Evolutionary conservation across 2,797 vertebrate genomes (phyloP).

Genomic region (Xerus rutilus): DNA sequence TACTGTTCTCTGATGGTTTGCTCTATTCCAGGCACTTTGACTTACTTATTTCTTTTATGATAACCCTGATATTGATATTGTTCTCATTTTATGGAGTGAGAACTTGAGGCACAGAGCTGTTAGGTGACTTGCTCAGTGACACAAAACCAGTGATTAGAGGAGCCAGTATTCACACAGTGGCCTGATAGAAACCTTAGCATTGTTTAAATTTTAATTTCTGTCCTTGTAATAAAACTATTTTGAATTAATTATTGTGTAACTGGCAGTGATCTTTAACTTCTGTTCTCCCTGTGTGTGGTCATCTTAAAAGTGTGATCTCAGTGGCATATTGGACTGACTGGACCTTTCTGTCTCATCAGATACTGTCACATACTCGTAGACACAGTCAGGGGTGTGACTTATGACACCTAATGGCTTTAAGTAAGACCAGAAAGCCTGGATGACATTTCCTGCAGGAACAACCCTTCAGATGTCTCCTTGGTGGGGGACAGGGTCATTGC

Average conservation of each 20-base stretch:
- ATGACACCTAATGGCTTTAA: background rate
- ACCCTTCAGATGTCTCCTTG: slow-evolving; percentile 36
- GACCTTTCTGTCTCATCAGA: slow-evolving; percentile 57
- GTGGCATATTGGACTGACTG: slow-evolving; percentile 10
- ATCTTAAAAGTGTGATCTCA: slow-evolving; percentile 55
- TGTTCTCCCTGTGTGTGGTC: slow-evolving; percentile 58
- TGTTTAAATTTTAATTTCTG: slow-evolving; percentile 46
- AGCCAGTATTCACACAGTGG: background rate
- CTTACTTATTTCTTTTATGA: background rate
- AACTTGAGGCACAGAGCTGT: background rate
- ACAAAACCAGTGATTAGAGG: background rate
- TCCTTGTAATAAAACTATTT: slow-evolving; percentile 45
- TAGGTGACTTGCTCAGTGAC: background rate
- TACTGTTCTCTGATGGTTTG: background rate
- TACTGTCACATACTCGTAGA: slow-evolving; percentile 13
- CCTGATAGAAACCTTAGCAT: background rate
- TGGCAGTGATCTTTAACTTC: slow-evolving; percentile 63
- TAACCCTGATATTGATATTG: background rate
- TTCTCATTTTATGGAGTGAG: background rate
- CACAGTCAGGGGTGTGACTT: slow-evolving; percentile 4
- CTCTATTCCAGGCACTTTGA: background rate
- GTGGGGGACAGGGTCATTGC: background rate
- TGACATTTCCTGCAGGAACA: slow-evolving; percentile 39
- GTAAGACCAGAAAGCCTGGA: background rate
- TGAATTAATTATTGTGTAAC: slow-evolving; percentile 65